phyloP scores from a whole-genome alignment of 1,140 invertebrate species.

The Papilio glaucus region DNA sequence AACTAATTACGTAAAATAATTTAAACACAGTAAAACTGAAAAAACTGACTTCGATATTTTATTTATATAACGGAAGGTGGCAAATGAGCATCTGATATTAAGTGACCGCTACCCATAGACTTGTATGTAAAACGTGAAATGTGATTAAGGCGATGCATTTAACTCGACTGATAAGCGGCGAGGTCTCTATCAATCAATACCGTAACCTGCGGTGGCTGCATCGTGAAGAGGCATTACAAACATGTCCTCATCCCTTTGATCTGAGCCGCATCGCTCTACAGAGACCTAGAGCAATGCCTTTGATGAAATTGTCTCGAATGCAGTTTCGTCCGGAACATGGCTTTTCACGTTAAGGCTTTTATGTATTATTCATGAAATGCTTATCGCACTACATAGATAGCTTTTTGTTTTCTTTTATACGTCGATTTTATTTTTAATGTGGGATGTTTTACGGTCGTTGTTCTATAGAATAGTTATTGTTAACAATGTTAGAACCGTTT shows the following conservation, averaged over 20 bases:
- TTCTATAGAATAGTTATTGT: too few relatives aligned
- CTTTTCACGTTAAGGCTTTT: slow-evolving; percentile 34
- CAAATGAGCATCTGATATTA: too few relatives aligned
- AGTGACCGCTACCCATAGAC: too few relatives aligned
- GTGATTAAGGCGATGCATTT: slow-evolving; percentile 19
- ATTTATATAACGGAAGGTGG: too few relatives aligned
- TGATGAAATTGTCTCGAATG: slow-evolving; percentile 38
- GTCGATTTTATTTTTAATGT: slow-evolving; percentile 22
- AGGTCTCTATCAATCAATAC: slow-evolving; percentile 14
- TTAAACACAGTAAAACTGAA: too few relatives aligned
- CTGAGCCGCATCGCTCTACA: slow-evolving; percentile 3
- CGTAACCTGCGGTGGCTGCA: slow-evolving; percentile 17
- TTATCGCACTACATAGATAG: slow-evolving; percentile 3
- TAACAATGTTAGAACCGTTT: too few relatives aligned
- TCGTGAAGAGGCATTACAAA: slow-evolving; percentile 36
- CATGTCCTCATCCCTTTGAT: slow-evolving; percentile 35
- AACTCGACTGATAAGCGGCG: not conserved
- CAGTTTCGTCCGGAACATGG: slow-evolving; percentile 31
- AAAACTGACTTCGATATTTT: too few relatives aligned
- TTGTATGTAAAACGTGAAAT: not conserved
- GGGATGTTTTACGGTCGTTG: too few relatives aligned
- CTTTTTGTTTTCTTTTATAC: slow-evolving; percentile 33
- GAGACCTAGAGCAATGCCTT: slow-evolving; percentile 15
- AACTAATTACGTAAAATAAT: too few relatives aligned
- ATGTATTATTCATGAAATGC: slow-evolving; percentile 34